Percentiles rank a stretch among this genome's conserved stretches.
Evolutionary conservation across 2,797 vertebrate genomes (phyloP).

Genomic region (Eulemur mongoz): DNA sequence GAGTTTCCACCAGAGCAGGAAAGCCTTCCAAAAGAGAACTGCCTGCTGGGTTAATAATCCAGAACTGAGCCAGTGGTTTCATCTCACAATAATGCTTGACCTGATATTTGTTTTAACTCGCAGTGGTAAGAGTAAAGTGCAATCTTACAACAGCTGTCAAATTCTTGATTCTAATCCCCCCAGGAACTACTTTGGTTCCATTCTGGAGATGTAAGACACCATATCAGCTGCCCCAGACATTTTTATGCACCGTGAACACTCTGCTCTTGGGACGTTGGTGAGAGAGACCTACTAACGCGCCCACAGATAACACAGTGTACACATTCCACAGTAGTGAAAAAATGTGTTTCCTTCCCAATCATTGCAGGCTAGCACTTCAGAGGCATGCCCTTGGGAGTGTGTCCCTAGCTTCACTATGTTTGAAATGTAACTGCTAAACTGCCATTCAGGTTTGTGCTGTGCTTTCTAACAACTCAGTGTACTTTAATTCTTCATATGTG

Average conservation of each 20-base stretch:
- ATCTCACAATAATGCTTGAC: conserved; percentile 8
- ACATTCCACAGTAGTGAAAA: conserved; percentile 61
- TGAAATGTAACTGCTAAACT: conserved; percentile 65
- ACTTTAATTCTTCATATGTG: conserved; percentile 46
- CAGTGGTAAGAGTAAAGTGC: conserved; percentile 56
- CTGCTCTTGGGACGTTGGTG: conserved; percentile 69
- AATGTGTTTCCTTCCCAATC: conserved; percentile 84
- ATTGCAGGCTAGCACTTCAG: conserved; percentile 80
- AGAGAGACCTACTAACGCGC: conserved; percentile 64
- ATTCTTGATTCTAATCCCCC: conserved; percentile 73
- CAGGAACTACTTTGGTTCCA: conserved; percentile 58
- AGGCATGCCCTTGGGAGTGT: conserved; percentile 75
- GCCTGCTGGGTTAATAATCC: conserved; percentile 57
- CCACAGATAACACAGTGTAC: conserved; percentile 34
- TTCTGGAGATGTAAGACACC: conserved; percentile 73
- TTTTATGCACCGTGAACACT: conserved; percentile 65
- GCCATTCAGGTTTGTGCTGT: conserved; percentile 56
- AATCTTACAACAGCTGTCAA: conserved; percentile 79
- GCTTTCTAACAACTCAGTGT: conserved; percentile 62
- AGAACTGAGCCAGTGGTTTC: conserved; percentile 57
- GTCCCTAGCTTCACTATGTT: conserved; percentile 58
- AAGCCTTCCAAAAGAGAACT: conserved; percentile 28
- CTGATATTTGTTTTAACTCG: conserved; percentile 63
- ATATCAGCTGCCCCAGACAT: conserved; percentile 64
- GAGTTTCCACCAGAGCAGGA: not conserved